Evolutionary conservation across 1,140 invertebrate genomes (phyloP).

Genomic region (Lethrus apterus): DNA sequence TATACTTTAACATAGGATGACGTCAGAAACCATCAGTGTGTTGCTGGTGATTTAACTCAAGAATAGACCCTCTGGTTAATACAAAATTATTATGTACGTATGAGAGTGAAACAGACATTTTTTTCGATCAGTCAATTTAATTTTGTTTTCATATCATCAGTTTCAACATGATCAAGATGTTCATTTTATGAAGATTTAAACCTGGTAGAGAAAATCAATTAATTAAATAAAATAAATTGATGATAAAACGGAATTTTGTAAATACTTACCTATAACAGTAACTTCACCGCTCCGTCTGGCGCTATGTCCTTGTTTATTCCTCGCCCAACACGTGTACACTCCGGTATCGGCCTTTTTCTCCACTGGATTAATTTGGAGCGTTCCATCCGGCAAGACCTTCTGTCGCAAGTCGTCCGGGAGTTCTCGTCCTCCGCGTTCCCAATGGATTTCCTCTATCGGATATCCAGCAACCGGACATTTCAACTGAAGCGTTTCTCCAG

Average conservation of each 20-base stretch:
- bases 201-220: too few relatives aligned
- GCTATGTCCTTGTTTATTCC: constrained; percentile 66
- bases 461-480: constrained; percentile 83
- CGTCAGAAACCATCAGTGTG: too few relatives aligned
- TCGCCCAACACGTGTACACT: constrained; percentile 67
- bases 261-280: constrained; percentile 61
- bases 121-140: too few relatives aligned
- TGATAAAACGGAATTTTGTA: neutral
- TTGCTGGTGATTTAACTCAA: too few relatives aligned
- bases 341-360: constrained; percentile 69
- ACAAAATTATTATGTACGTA: too few relatives aligned
- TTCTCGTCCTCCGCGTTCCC: constrained; percentile 68
- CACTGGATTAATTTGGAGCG: constrained; percentile 64
- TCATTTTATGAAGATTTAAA: too few relatives aligned
- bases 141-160: too few relatives aligned
- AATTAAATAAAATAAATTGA: too few relatives aligned
- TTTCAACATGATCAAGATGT: too few relatives aligned
- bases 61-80: too few relatives aligned
- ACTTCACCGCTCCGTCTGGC: constrained; percentile 65
- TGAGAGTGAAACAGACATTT: too few relatives aligned
- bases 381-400: constrained; percentile 65
- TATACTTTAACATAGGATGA: too few relatives aligned
- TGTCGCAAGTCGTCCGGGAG: constrained; percentile 76
- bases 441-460: constrained; percentile 73
- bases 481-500: constrained; percentile 67